Base-by-base conservation (phyloP, 2,797 vertebrate genomes). In the Siniperca obscura region DNA sequence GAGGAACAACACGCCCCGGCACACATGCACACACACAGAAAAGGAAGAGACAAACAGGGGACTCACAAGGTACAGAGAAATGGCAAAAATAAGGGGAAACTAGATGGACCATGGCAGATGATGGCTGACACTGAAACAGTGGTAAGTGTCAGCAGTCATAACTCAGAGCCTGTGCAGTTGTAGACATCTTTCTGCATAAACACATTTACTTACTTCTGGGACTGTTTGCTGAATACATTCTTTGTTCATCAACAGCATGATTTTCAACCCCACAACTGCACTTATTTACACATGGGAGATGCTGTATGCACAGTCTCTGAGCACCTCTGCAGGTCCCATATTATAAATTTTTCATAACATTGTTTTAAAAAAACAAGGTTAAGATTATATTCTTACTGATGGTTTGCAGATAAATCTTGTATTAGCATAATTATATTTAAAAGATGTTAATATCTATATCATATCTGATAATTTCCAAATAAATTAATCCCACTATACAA, bases 41-140 rank as follows among this genome's bases (percentile, higher is more conserved):
- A 30, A 30, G 30, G 30, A 30, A 30, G 30, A 30, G 30, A 30
- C 30, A 30, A 30, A 3, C 30, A 30, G 30, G 30, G 30, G 30
- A 30, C 30, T 30, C 3, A 30, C 30, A 30, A 30, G 30, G 30
- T 3, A 30, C 30, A 30, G 30, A 30, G 30, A 30, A 30, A 30
- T 30, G 30, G 30, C 30, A 3, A 30, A 30, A 30, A 30, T 30
- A 30, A 30, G 30, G 30, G 30, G 30, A 30, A 30, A 30, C 30
- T 30, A 30, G 30, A 30, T 30, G 30, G 30, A 30, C 30, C 30
- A 30, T 30, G 30, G 64, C 78, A 82, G 67, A 87, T 70, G 82
- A 87, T 50, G 56, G 62, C 73, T 78, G 66, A 55, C 46, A 40
- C 22, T 66, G 52, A 82, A 70, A 68, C 48, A 69, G 38, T 81